A percentile compares a stretch with the other conserved stretches of the same genome.
Evolutionary conservation across 2,888 invertebrate genomes (phyloP).

Genomic region (Volucella inflata): DNA sequence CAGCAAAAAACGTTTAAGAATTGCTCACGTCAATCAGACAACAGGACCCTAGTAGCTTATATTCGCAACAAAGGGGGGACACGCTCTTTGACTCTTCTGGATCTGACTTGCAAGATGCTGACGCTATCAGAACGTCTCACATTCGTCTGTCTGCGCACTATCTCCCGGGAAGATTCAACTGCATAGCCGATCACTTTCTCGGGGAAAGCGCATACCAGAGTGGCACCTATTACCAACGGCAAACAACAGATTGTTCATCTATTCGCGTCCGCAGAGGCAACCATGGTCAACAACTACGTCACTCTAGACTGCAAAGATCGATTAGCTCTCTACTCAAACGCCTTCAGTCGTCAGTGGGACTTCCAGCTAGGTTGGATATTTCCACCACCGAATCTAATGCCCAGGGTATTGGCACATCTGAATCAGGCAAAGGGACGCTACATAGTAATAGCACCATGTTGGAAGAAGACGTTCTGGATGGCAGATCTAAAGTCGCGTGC

Average conservation of each 20-base stretch:
- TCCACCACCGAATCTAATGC: conserved; percentile 50
- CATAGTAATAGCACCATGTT: conserved; percentile 45
- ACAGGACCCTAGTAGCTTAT: conserved; percentile 22
- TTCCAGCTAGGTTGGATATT: conserved; percentile 45
- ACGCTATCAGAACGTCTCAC: too few relatives aligned
- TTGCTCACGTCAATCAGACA: conserved; percentile 47
- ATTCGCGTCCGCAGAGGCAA: conserved; percentile 50
- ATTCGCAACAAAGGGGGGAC: conserved; percentile 28
- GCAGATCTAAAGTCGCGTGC: conserved; percentile 35
- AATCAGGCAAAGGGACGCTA: conserved; percentile 38
- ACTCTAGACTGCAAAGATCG: conserved; percentile 46
- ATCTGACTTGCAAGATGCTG: conserved; percentile 13
- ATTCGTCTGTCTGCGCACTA: conserved; percentile 47
- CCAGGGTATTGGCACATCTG: conserved; percentile 36
- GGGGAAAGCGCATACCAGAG: conserved; percentile 18
- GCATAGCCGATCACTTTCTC: conserved; percentile 45
- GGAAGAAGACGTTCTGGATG: conserved; percentile 51
- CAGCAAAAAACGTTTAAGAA: too few relatives aligned
- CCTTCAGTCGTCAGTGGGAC: conserved; percentile 35
- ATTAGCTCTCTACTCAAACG: conserved; percentile 52
- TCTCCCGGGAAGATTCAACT: conserved; percentile 52
- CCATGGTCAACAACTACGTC: conserved; percentile 50
- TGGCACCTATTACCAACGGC: conserved; percentile 34
- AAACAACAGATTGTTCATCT: conserved; percentile 47
- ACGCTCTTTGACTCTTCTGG: conserved; percentile 20